A percentile compares a stretch with the other conserved stretches of the same genome.
Conservation (phyloP, 2,113 vertebrate species). For the Dromiciops gliroides region DNA sequence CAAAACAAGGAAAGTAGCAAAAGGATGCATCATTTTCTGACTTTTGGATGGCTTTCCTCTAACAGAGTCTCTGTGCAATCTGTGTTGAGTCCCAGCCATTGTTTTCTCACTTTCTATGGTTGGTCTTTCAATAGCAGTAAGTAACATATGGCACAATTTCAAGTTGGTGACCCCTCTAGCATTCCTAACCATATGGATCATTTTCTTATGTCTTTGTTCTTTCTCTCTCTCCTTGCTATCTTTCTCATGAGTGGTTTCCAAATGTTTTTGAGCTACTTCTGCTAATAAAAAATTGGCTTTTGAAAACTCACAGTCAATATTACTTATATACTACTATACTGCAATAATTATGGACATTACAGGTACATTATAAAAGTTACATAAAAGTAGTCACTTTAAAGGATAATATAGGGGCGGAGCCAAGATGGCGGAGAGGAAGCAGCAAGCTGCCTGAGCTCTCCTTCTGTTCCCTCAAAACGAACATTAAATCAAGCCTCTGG, state of each 20-base stretch:
- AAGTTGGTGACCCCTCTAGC: too few relatives aligned
- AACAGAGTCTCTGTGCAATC: not conserved
- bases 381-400: not conserved
- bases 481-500: too few relatives aligned
- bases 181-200: fast-evolving
- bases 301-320: not conserved
- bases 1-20: not conserved
- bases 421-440: too few relatives aligned
- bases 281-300: not conserved
- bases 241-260: not conserved
- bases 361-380: not conserved
- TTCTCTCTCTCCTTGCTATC: not conserved
- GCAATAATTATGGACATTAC: not conserved
- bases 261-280: not conserved
- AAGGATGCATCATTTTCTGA: not conserved
- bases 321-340: not conserved
- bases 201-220: not conserved
- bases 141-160: not conserved
- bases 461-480: too few relatives aligned
- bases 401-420: too few relatives aligned
- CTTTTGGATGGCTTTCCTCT: not conserved
- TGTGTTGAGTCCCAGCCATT: not conserved
- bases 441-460: too few relatives aligned
- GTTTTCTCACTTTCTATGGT: not conserved
- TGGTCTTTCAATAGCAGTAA: constrained; percentile 10